These are phyloP conservation scores for Lomographa bimaculata DNA, from an alignment of 2,888 invertebrate genomes.

Conservation along the genomic window DNA sequence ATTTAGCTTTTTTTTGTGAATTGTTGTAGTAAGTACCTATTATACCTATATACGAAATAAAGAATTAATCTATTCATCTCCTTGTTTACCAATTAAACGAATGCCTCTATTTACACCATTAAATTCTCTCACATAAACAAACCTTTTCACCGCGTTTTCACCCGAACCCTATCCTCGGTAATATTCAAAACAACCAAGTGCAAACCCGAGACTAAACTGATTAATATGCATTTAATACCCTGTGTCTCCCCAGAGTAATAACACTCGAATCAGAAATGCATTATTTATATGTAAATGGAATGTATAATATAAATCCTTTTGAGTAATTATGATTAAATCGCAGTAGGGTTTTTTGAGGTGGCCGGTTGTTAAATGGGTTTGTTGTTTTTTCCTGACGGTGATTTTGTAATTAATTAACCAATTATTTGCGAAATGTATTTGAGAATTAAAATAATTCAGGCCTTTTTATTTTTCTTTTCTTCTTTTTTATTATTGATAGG, in stretches of 20 bases:
- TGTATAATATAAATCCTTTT: conserved; percentile 46
- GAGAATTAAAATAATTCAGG: too few species aligned
- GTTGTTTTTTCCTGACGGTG: too few species aligned
- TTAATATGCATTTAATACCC: conserved; percentile 63
- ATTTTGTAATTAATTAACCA: too few species aligned
- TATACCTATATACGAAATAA: too few species aligned
- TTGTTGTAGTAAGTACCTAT: too few species aligned
- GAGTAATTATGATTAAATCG: conserved; percentile 27
- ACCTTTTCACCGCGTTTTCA: conserved; percentile 20
- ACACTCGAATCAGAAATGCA: conserved; percentile 59
- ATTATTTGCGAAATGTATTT: too few species aligned
- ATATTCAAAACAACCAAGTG: conserved; percentile 39
- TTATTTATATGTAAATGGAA: conserved; percentile 70
- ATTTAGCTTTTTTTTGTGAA: too few species aligned
- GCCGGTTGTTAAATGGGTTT: too few species aligned
- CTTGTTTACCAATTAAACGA: background rate
- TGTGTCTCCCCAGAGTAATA: conserved; percentile 57
- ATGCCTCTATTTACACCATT: conserved; percentile 10
- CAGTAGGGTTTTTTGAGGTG: conserved; percentile 20
- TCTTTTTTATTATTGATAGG: too few species aligned
- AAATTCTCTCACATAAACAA: conserved; percentile 19
- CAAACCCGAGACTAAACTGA: conserved; percentile 47
- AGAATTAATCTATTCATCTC: too few species aligned
- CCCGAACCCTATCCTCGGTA: conserved; percentile 24
- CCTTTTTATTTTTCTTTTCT: too few species aligned